phyloP scores from a whole-genome alignment of 2,797 vertebrate genomes.

The Triplophysa bombifrons region DNA sequence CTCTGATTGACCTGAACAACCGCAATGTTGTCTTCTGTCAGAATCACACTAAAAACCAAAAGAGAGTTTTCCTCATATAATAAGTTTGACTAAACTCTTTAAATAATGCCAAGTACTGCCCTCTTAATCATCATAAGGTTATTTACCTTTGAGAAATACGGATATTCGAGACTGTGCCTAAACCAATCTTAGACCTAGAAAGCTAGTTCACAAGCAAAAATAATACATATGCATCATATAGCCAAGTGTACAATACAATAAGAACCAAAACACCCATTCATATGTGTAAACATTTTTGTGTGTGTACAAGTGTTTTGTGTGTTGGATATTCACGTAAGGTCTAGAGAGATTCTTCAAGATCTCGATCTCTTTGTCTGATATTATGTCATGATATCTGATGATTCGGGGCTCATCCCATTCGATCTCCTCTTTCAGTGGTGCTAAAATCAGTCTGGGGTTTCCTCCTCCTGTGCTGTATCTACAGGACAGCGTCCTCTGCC shows the following conservation, averaged over 20 bases:
- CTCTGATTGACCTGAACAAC: slow-evolving; percentile 75
- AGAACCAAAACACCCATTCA: too few species aligned
- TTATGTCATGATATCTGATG: slow-evolving; percentile 79
- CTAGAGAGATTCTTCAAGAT: slow-evolving; percentile 73
- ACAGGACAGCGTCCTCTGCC: slow-evolving; percentile 74
- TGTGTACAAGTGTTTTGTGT: too few species aligned
- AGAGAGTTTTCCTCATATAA: neutral
- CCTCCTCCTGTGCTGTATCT: slow-evolving; percentile 78
- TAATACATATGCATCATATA: too few species aligned
- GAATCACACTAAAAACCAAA: slow-evolving; percentile 70
- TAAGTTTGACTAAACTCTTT: neutral
- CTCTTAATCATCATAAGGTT: neutral
- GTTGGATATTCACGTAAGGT: neutral
- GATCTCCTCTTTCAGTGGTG: slow-evolving; percentile 82
- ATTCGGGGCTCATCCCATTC: slow-evolving; percentile 84
- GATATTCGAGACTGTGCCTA: neutral
- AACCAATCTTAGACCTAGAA: slow-evolving; percentile 26
- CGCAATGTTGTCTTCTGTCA: slow-evolving; percentile 77
- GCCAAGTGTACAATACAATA: too few species aligned
- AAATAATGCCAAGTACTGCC: neutral
- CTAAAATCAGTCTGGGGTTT: slow-evolving; percentile 75
- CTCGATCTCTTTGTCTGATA: slow-evolving; percentile 81
- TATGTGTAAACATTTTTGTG: too few species aligned
- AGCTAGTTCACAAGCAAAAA: slow-evolving; percentile 31
- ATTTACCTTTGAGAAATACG: slow-evolving; percentile 56